These are phyloP conservation scores for Zeugodacus cucurbitae DNA, from an alignment of 1,140 invertebrate species.

Conservation along the genomic window DNA sequence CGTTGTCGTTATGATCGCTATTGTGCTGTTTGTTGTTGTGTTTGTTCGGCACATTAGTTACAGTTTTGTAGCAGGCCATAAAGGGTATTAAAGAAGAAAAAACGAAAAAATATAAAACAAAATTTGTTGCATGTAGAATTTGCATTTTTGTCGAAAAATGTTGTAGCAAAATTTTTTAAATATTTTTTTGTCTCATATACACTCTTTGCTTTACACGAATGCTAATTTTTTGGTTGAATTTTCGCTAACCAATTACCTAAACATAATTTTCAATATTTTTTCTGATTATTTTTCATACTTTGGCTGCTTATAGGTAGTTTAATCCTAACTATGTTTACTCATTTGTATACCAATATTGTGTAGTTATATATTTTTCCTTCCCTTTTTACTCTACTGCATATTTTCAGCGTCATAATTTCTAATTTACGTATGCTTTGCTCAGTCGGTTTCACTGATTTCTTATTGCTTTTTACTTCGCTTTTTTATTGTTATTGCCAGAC, in stretches of 20 bases:
- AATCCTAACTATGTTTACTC: too few relatives aligned
- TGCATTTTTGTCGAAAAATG: not conserved
- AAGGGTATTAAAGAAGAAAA: not conserved
- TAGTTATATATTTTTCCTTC: too few relatives aligned
- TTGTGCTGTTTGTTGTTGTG: not conserved
- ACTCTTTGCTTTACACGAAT: too few relatives aligned
- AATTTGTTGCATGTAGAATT: not conserved
- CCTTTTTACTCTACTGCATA: not conserved
- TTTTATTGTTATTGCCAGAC: not conserved
- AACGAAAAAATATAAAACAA: not conserved
- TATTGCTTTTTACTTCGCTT: not conserved
- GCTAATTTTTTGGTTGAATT: too few relatives aligned
- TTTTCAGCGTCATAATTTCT: not conserved
- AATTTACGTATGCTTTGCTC: not conserved
- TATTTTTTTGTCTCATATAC: too few relatives aligned
- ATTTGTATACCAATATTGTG: too few relatives aligned
- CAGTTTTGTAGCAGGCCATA: not conserved
- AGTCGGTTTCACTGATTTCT: not conserved
- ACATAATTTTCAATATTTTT: not conserved
- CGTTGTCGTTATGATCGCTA: not conserved
- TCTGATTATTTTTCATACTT: too few relatives aligned
- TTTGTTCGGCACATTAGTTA: not conserved
- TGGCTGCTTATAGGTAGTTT: too few relatives aligned
- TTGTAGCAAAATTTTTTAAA: not conserved
- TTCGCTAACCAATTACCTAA: not conserved